Base-by-base conservation (phyloP, 2,113 vertebrate genomes). In the Sisor rabdophorus region DNA sequence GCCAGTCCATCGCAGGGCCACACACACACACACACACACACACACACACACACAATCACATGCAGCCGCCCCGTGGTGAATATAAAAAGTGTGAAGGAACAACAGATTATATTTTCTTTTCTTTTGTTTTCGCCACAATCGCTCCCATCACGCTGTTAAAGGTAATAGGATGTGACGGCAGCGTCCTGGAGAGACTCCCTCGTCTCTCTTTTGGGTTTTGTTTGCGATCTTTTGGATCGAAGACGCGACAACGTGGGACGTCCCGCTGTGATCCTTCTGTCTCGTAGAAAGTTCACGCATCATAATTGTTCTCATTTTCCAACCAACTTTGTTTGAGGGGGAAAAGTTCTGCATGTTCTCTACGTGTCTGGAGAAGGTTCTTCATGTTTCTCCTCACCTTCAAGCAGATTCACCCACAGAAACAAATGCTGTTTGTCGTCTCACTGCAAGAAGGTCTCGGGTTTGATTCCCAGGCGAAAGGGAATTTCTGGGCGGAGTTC, bases 131-230 rank as follows among this genome's bases (percentile, higher is more conserved):
- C 11, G 26, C 61, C 28, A 48, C 76, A 30, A 47, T 53, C 61
- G 56, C 67, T 71, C 47, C 61, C 55, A n/a, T 58, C 78, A 79
- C 70, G 81, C 73, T 79, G 81, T 75, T 71, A 71, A 71, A 77
- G 28, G 76, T 71, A 71, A 77, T 70, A 60, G 55, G 65, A 77
- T 70, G 67, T 59, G 65, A 77, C 75, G 47, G 56, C 16, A 13
- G 26, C 53, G 65, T 32, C 75, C 52, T 26, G 75, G 61, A 71
- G 75, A 71, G 55, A 60, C 75, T 69, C 26, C 19, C n/a, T 52
- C 28, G 30, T 12, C 53, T 52, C 52, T 17, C 26, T 40, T 55
- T 17, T 4, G 13, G n/a, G 40, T 32, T 36, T 40, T n/a, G 28
- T 65, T 54, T 32, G 44, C 15, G n/a, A 63, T 61, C 58, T 52